These are phyloP conservation scores for Tinea pellionella DNA, from an alignment of 2,888 invertebrate genomes.

Conservation along the genomic window DNA sequence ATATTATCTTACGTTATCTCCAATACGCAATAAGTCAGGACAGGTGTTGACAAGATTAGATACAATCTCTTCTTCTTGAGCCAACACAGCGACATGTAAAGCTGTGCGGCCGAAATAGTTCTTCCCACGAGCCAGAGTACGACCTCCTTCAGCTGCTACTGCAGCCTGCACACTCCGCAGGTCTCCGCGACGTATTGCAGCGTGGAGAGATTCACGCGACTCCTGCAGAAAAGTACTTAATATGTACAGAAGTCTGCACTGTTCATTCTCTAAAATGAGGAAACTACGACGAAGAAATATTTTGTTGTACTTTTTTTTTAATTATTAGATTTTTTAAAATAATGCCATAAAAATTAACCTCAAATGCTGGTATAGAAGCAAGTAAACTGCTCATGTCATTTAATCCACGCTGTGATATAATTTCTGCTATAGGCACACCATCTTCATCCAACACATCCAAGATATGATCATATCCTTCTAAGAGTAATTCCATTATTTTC, in stretches of 20 bases:
- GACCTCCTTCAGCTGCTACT: slow-evolving; percentile 61
- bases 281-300: too few relatives aligned
- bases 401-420: slow-evolving; percentile 76
- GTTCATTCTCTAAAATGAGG: too few relatives aligned
- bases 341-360: slow-evolving; percentile 72
- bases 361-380: slow-evolving; percentile 78
- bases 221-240: slow-evolving; percentile 61
- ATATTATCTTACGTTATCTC: slow-evolving; percentile 82
- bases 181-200: slow-evolving; percentile 74
- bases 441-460: slow-evolving; percentile 81
- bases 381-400: slow-evolving; percentile 76
- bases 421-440: slow-evolving; percentile 75
- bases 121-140: slow-evolving; percentile 55
- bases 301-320: not conserved
- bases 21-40: slow-evolving; percentile 78
- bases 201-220: slow-evolving; percentile 80
- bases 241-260: too few relatives aligned
- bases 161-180: slow-evolving; percentile 69
- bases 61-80: slow-evolving; percentile 84
- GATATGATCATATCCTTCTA: slow-evolving; percentile 91
- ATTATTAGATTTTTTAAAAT: too few relatives aligned
- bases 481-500: slow-evolving; percentile 70
- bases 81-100: slow-evolving; percentile 87
- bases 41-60: slow-evolving; percentile 78
- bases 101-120: slow-evolving; percentile 81